Conservation (phyloP, 2,797 vertebrate genomes). For the Acomys russatus region DNA sequence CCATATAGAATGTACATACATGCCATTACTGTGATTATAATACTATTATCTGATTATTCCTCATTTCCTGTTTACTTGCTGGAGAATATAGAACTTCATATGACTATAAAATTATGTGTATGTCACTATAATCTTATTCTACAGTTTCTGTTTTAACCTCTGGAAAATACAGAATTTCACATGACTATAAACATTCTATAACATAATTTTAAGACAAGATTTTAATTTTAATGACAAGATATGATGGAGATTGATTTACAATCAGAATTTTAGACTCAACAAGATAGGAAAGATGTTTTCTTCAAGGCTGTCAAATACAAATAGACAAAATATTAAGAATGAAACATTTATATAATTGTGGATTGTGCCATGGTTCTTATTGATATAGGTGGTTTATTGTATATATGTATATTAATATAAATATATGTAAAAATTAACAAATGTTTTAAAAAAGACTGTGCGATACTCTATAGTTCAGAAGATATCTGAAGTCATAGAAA, state of each 20-base stretch:
- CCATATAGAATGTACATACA: accelerated
- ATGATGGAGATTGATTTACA: too few species aligned
- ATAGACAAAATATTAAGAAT: too few species aligned
- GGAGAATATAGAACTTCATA: not conserved
- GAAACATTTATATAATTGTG: too few species aligned
- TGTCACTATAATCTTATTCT: not conserved
- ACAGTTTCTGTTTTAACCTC: not conserved
- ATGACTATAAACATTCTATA: not conserved
- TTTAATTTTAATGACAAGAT: too few species aligned
- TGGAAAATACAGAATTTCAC: not conserved
- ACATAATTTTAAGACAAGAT: not conserved
- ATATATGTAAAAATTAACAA: too few species aligned
- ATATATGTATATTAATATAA: too few species aligned
- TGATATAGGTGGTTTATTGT: too few species aligned
- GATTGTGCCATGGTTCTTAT: too few species aligned
- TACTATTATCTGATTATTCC: not conserved
- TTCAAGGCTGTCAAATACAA: too few species aligned
- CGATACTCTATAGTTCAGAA: not conserved
- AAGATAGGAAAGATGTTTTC: too few species aligned
- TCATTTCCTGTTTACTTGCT: not conserved
- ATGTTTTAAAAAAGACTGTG: not conserved
- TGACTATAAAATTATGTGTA: not conserved
- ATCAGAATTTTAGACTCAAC: too few species aligned
- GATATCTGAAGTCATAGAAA: constrained; percentile 1
- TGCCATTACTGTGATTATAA: not conserved